These are phyloP conservation scores for Drosophila ananassae DNA, from an alignment of 1,140 invertebrate genomes.

Conservation along the genomic window DNA sequence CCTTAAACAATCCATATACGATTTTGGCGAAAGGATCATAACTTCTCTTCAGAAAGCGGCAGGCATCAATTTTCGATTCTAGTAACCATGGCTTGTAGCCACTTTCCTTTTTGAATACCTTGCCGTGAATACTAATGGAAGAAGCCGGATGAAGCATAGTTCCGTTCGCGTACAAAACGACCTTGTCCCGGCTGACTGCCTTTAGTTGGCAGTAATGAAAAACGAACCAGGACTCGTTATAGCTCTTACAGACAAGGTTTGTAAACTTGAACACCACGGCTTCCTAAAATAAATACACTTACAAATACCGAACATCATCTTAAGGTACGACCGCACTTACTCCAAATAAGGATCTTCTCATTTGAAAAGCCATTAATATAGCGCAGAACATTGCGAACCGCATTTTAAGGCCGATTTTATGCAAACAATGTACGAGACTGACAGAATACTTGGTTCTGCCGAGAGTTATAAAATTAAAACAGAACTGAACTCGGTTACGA, in stretches of 20 bases:
- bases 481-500: no score
- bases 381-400: no score
- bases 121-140: not conserved
- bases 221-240: conserved; percentile 25
- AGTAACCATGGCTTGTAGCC: conserved; percentile 30
- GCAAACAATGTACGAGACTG: no score
- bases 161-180: conserved; percentile 11
- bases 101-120: conserved; percentile 23
- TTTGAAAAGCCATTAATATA: no score
- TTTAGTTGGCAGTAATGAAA: conserved; percentile 24
- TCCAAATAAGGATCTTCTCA: no score
- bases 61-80: conserved; percentile 7
- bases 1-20: conserved; percentile 1
- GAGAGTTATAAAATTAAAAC: no score
- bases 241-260: conserved; percentile 10
- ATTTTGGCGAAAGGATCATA: conserved; percentile 1
- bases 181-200: conserved; percentile 9
- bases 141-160: conserved; percentile 5
- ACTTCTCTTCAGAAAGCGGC: not conserved
- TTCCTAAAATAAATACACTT: not conserved
- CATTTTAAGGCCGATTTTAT: no score
- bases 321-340: no score
- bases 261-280: conserved; percentile 25
- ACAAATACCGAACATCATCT: no score
- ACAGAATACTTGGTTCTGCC: no score